Base-by-base conservation (phyloP, 1,140 invertebrate genomes). In the Caenorhabditis elegans region DNA sequence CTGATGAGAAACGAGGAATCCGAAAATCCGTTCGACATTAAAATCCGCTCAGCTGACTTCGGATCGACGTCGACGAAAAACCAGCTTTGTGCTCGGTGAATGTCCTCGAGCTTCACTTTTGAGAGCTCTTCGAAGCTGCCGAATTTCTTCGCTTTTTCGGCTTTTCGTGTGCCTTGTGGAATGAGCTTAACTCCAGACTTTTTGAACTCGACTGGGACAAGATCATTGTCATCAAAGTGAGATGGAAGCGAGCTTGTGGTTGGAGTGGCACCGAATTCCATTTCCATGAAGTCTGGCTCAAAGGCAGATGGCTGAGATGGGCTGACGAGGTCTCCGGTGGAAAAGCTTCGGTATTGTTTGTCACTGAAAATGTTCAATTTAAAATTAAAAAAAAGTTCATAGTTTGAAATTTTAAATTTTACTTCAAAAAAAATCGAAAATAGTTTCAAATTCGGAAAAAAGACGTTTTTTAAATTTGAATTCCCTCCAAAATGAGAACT, bases 291-390 rank as follows among this genome's bases (percentile, higher is more conserved):
- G 34, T 70, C 60, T 3, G 60, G n/a, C n/a, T 70, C 60, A 13
- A 70, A 70, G n/a, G n/a, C 17, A 11, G 60, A 39, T 39, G 60
- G 60, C 11, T 31, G 10, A n/a, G 55, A 17, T 2, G 60, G 34
- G 17, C 34, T 19, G 34, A 70, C 60, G 4, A 70, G 34, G 19
- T 70, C 60, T 5, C 60, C 60, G 22, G 60, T 70, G n/a, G 60
- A 70, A n/a, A 70, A 34, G n/a, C 34, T 43, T 17, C 60, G 60
- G 60, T 39, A 70, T 39, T 70, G 60, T 70, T 70, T 70, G 34
- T 70, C 60, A 39, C 60, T 70, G 60, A 13, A 70, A 70, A 70
- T 11, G n/a, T n/a, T n/a, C n/a, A n/a, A n/a, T n/a, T n/a, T n/a
- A n/a, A n/a, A n/a, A n/a, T n/a, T n/a, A n/a, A n/a, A n/a, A n/a